Base-by-base conservation (phyloP, 1,140 invertebrate species). In the Aphelenchoides fujianensis region DNA sequence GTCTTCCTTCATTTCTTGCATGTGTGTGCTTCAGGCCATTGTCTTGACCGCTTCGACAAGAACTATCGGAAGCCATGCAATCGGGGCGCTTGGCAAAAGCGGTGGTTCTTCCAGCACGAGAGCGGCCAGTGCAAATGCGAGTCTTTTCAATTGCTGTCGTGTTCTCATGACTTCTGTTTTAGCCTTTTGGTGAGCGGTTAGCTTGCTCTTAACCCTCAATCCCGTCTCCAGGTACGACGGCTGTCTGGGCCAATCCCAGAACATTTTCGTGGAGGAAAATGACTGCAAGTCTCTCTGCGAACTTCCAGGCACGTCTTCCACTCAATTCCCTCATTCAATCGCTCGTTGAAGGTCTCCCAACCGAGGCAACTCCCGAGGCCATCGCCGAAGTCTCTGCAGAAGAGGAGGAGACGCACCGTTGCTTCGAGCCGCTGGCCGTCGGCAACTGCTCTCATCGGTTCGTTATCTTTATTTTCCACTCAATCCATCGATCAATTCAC, bases 161-260 rank as follows among this genome's bases (percentile, higher is more conserved):
- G 3, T 63, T 63, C 1, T 19, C 35, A 59, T 23, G 23, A 16
- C 41, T 48, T 48, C 41, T 48, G 41, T 48, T 48, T 48, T 48
- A 48, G 41, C 41, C 41, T 48, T 48, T 48, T 48, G 12, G 12
- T n/a, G n/a, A n/a, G n/a, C n/a, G n/a, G n/a, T n/a, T n/a, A n/a
- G n/a, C n/a, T n/a, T n/a, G n/a, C n/a, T n/a, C n/a, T n/a, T n/a
- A n/a, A n/a, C n/a, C n/a, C n/a, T n/a, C n/a, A n/a, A 82, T 79
- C 62, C 81, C 78, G 81, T n/a, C n/a, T n/a, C n/a, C n/a, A n/a
- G n/a, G n/a, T 83, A 82, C 72, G 80, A 82, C 72, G 79, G 76
- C 0, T 82, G 81, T 59, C 53, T 70, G 9, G 77, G 81, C 7
- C 37, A 77, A 12, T 78, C 77, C 9, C 71, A 79, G 30, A 82